A percentile compares a stretch with the other conserved stretches of the same genome.
Conservation (phyloP, 2,113 vertebrate genomes). For the Melanostigma gelatinosum region DNA sequence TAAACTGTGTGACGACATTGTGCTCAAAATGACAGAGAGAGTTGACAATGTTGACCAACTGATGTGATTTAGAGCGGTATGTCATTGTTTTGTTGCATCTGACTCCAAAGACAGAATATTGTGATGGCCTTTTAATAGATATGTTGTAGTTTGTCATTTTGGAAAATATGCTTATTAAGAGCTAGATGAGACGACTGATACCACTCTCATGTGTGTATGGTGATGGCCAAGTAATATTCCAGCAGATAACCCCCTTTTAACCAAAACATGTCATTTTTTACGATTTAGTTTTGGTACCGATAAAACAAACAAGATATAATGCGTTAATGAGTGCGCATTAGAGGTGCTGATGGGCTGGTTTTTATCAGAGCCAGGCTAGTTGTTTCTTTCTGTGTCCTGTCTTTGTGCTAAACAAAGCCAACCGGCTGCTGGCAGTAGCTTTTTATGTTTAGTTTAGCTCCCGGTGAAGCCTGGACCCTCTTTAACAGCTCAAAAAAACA, state of each 20-base stretch:
- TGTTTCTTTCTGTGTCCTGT: neutral
- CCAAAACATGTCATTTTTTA: neutral
- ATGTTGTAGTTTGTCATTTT: conserved; percentile 2
- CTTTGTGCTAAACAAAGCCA: neutral
- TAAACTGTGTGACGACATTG: neutral
- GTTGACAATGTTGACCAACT: neutral
- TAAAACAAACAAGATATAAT: neutral
- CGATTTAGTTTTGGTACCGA: neutral
- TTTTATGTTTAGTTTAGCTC: neutral
- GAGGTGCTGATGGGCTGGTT: neutral
- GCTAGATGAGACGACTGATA: neutral
- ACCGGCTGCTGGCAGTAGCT: neutral
- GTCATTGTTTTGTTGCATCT: neutral
- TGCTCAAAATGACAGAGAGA: neutral
- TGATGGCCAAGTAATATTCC: neutral
- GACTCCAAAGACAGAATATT: neutral
- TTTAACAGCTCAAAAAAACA: neutral
- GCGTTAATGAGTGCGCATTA: conserved; percentile 1
- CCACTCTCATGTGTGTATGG: neutral
- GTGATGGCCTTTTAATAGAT: neutral
- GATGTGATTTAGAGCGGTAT: neutral
- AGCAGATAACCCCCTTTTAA: neutral
- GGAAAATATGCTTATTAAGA: conserved; percentile 1
- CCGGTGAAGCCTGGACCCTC: neutral
- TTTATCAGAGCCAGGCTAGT: neutral